Evolutionary conservation across 2,113 vertebrate species (phyloP), one percentile per base, ranked within the genome.

Genomic region (Perca schrenkii): DNA sequence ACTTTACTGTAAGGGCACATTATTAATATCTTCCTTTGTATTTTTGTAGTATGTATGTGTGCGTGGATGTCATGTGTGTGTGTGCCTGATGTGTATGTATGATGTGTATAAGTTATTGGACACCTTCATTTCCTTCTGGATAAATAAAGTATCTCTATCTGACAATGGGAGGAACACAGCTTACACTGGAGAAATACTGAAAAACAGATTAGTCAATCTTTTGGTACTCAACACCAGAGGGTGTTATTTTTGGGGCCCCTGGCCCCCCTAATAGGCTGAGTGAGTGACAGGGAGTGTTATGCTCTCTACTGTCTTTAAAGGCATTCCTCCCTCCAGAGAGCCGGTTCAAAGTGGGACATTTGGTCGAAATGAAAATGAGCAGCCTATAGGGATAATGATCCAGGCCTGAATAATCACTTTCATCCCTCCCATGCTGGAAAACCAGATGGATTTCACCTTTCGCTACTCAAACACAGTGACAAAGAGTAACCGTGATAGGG

Each of bases 211-310:
- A 52, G 34, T 5, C 0, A 1, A 16, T 34, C 31, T 53, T 36
- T 40, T 25, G 46, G 52, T 22, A 14, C 54, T 66, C 6, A 16
- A 40, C 40, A 13, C 58, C 50, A 10, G 1, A 47, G 57, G 52
- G 16, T 47, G 25, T 64, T 75, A 19, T 64, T 79, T 17, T 15
- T 21, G 14, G 17, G 58, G 34, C 40, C 50, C 67, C 49, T 19
- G 19, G 12, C 46, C 31, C 62, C 62, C 34, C 7, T n/a, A 31
- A 54, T 12, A 56, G 10, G 10, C n/a, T 34, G 74, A 63, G 8
- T 25, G 77, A 67, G 11, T 85, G 82, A 79, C 70, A 73, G 10
- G 8, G n/a, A 79, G 31, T 12, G 62, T 43, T 22, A 58, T 11
- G 8, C 36, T 56, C 14, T n/a, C 2, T 6, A 15, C 17, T 47